These are phyloP conservation scores for Orbicella faveolata DNA, from an alignment of 64 coral and sea anemone species.

Conservation along the genomic window DNA sequence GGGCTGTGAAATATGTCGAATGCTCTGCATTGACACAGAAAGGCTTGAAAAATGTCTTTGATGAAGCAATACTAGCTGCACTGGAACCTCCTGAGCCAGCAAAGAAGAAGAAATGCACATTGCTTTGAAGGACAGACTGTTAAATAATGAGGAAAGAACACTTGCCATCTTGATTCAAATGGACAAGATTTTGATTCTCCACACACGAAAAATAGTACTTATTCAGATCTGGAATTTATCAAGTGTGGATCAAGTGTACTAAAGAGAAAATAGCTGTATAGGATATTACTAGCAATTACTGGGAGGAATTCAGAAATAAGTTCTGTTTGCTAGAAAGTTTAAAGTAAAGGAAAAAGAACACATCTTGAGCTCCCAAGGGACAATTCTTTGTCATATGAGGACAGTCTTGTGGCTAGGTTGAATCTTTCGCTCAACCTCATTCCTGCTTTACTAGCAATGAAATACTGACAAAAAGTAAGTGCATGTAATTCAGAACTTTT, in stretches of 20 bases:
- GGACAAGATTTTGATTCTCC: slow-evolving; percentile 30
- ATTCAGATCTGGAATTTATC: not conserved
- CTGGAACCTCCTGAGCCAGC: slow-evolving; percentile 94
- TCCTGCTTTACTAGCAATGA: not conserved
- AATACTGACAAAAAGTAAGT: not conserved
- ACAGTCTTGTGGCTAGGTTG: not conserved
- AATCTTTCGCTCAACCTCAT: not conserved
- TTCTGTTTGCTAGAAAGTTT: not conserved
- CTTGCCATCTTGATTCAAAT: slow-evolving; percentile 9
- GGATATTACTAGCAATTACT: not conserved
- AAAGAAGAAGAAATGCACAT: slow-evolving; percentile 89
- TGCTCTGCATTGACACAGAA: slow-evolving; percentile 97
- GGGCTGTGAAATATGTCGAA: slow-evolving; percentile 97
- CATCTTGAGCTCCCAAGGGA: not conserved
- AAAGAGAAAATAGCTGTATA: not conserved
- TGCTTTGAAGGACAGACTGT: slow-evolving; percentile 24
- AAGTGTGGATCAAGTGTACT: not conserved
- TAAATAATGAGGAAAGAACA: not conserved
- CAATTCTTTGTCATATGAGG: not conserved
- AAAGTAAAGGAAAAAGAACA: not conserved
- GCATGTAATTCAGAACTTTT: not conserved
- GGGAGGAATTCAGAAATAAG: not conserved
- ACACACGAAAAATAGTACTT: not conserved
- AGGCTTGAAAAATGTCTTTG: slow-evolving; percentile 98
- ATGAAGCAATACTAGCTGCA: slow-evolving; percentile 94